Evolutionary conservation across 2,113 vertebrate species (phyloP), one percentile per base, ranked within the genome.

Genomic region (Parus major): DNA sequence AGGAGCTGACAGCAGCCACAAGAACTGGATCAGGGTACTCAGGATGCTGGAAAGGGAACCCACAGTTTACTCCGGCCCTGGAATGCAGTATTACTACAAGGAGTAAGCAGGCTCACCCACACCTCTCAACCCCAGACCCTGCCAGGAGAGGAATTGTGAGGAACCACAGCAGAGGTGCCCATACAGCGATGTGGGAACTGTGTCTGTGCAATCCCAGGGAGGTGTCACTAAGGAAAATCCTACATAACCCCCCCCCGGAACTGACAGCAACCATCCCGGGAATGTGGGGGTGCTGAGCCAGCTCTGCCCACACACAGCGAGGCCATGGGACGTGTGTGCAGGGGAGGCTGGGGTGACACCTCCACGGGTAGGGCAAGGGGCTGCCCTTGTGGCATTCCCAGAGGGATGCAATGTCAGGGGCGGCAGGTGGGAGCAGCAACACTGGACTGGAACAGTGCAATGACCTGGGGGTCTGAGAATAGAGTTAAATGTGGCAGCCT

Each of bases 1-100:
- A 86, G 94, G 93, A 92, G 94, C 96, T 95, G 94, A 77, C 93
- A 78, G 95, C 87, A 95, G 95, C 94, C 46, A 19, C 3, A 6
- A 87, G 90, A 55, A 55, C 42, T 11, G 52, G 47, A 36, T 31
- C 44, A 10, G 76, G 86, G 86, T 23, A 61, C 82, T n/a, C 1
- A 0, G 80, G 88, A 59, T 79, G 94, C 94, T 78, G 86, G 31
- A 47, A 80, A 56, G 82, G 87, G 80, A 92, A 56, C 59, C 88
- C 81, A 28, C 0, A 2, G 52, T 60, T 82, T 57, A 65, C 33
- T 81, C 35, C 19, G 14, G 47, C 47, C 84, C 91, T 39, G 77
- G 19, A 76, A 55, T 0, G 5, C 0, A 0, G 55, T 23, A 61
- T 76, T 25, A 19, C 75, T 39, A 55, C 2, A 1, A 53, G 80